Base-by-base conservation (phyloP, 2,113 vertebrate genomes). In the Silurus asotus region DNA sequence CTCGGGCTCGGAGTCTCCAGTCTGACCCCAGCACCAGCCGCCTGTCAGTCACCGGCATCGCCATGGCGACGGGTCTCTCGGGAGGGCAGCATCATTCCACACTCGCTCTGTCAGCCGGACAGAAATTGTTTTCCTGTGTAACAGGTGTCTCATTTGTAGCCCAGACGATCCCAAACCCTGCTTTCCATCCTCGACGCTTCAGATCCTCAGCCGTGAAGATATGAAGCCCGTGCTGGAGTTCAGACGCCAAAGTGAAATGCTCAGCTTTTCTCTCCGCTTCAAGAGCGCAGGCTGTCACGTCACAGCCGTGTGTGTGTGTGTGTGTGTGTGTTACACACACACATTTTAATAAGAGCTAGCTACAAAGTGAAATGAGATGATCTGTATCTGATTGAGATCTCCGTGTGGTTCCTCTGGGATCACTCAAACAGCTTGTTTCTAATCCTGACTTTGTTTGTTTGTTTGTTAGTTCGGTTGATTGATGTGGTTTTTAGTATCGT, bases 61-160 rank as follows among this genome's bases (percentile, higher is more conserved):
- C 76, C 59, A 84, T 84, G 77, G 76, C 53, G 81, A 89, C 76
- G n/a, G 59, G 69, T 58, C 55, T 83, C 84, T 69, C 49, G 37
- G 15, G 69, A 64, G 75, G 59, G 37, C 69, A 81, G 80, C 74
- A 81, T 84, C 82, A 80, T 75, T 84, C 74, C 58, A 75, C 55
- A 84, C 74, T 65, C 55, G 49, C 80, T 37, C 37, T 88, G 67
- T 83, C 74, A 86, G 37, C 28, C 53, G 67, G 55, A 81, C 37
- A 81, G 70, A 70, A 49, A 37, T 37, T 65, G 62, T 84, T 86
- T 77, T 84, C 67, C 76, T 2, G 28, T 62, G 84, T 88, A 59
- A 48, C 83, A 86, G 82, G 83, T 82, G 81, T 84, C 65, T 81
- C 59, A 84, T 64, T 84, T 84, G n/a, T 84, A 81, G 23, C 76